Evolutionary conservation across 1,140 invertebrate species (phyloP), one percentile per base, ranked within the genome.

Genomic region (Brachionus sp.): DNA sequence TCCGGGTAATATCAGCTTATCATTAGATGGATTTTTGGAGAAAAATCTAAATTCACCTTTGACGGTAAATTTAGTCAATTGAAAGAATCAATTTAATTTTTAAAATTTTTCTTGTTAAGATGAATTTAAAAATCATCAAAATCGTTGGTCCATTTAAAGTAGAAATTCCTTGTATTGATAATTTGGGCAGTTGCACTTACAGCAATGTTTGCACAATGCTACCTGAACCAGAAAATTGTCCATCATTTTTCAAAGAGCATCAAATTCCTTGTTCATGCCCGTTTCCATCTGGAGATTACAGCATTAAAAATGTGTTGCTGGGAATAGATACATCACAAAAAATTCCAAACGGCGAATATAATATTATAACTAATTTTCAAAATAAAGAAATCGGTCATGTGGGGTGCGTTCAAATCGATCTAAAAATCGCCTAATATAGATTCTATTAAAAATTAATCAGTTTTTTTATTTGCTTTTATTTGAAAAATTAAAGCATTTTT

Each of bases 101-200:
- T n/a, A 19, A 10, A 39, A 44, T 66, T 46, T 66, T 68, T 68
- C 44, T 0, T 44, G 1, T 82, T 2, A 39, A 75, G 82, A 57
- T 73, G 37, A 35, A 23, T n/a, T 37, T 83, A 1, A 83, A 53
- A 53, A 37, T 83, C 3, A 70, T 66, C 12, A 73, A 50, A 83
- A 83, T 66, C 37, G 70, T 83, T 62, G 82, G 66, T 13, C 64
- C 64, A 16, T 53, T 83, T 29, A 66, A 83, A 42, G 70, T 83
- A 25, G 66, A 83, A 23, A 73, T 83, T 23, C 82, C 82, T 62
- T 83, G 82, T 64, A 73, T 83, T 37, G 82, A 83, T 44, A 64
- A 77, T 42, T 19, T 73, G 5, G 82, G 82, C 16, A 73, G 64
- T 13, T 83, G 82, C 62, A 83, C 66, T 5, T 83, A 83, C 42